Evolutionary conservation across 53 echinoderm and acorn worm genomes (phyloP), one percentile per base, ranked within the genome.

Genomic region (Actinopyga echinites): DNA sequence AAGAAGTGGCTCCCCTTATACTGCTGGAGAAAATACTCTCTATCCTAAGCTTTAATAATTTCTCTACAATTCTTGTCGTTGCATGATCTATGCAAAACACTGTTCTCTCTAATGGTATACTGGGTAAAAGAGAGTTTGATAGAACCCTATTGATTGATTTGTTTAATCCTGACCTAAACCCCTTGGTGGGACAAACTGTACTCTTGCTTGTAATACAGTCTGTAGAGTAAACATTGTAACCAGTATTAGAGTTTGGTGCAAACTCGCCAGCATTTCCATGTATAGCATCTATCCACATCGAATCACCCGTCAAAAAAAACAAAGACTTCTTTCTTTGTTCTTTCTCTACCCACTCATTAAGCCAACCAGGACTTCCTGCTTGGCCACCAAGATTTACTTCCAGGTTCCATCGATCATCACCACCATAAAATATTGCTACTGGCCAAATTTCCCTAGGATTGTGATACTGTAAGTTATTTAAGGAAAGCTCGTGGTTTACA

Each of bases 31-130:
- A 34, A 3, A 82, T 61, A 61, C 17, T 8, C 13, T 31, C 45
- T n/a, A 82, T 8, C 28, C 65, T 65, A 8, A 83, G n/a, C 10
- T 83, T 37, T 1, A 83, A 8, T 6, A 83, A 53, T 34, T 83
- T 83, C 19, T 83, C 83, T 8, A 83, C 83, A 28, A 83, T 83
- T 22, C 83, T 30, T 20, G 83, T 49, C 1, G 67, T 22, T 4
- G 83, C 83, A 83, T 83, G 83, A 20, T 83, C 83, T 29, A 83
- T 83, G 33, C 83, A 83, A 28, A 67, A 83, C 13, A 83, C 83
- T 19, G 69, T 83, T 2, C 49, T 9, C 6, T 43, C 30, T 9
- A 83, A 23, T 8, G 83, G 54, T 8, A 83, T 83, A 28, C 21
- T 26, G 19, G 68, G 68, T n/a, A 83, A 26, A 15, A 83, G 54